Base-by-base conservation (phyloP, 2,888 invertebrate species). In the Drosophila kambysellisi region DNA sequence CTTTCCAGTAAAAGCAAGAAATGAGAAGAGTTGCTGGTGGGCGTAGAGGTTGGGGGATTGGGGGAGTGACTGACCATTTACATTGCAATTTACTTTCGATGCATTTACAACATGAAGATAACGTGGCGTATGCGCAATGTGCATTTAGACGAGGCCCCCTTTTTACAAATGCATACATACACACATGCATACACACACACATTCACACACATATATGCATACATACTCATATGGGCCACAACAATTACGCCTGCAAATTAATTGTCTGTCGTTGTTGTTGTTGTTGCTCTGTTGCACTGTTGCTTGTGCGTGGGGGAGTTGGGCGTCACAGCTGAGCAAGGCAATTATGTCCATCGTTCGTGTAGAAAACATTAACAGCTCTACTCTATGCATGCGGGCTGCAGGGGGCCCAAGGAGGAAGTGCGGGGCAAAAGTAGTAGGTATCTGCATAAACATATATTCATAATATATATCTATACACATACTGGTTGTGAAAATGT, bases 331-430 rank as follows among this genome's bases (percentile, higher is more conserved):
- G 56, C 65, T 67, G 56, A 78, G 74, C 65, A 20, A 53, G 70
- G 89, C 89, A 87, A 87, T 87, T 87, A 87, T 87, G 90, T 89
- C 85, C 89, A 73, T 74, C 88, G 85, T 74, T 82, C 89, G 81
- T 81, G 89, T 88, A 87, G 87, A 88, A 91, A 82, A 81, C 57
- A 67, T 70, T 50, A 70, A 53, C 74, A 74, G 83, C 67, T 74
- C 62, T 41, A 17, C 67, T 74, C 62, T 41, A 17, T 33, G 57
- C 17, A 33, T n/a, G 56, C 39, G 29, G 39, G 39, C 39, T 8
- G 46, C 20, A 20, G 41, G n/a, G n/a, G n/a, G 39, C 12, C 39
- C 12, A 30, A 30, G 17, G 6, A 15, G 8, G 50, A 11, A 25
- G 30, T 29, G 46, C 33, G 59, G 2, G 25, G 53, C 37, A 11